These are phyloP conservation scores for Tragelaphus buxtoni DNA, from an alignment of 2,113 vertebrate genomes.

Conservation along the genomic window DNA sequence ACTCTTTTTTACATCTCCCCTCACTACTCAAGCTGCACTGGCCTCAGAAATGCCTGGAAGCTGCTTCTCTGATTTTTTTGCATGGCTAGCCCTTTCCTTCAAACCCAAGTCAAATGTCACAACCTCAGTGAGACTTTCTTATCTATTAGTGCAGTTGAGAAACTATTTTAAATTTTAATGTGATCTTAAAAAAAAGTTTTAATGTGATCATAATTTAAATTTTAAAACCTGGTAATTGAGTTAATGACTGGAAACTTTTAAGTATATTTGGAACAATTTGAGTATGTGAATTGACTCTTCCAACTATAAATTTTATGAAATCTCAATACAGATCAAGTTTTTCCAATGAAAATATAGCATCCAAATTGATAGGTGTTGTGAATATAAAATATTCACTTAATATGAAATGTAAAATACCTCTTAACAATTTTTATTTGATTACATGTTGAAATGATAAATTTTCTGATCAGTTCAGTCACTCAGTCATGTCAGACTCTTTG, in stretches of 20 bases:
- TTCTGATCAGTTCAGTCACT: background rate
- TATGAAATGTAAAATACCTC: slow-evolving; percentile 15
- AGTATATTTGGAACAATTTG: background rate
- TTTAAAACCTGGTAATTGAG: background rate
- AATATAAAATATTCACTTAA: background rate
- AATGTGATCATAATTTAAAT: background rate
- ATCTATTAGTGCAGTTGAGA: background rate
- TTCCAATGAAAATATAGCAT: slow-evolving; percentile 1
- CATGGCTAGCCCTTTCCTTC: background rate
- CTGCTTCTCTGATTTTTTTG: background rate
- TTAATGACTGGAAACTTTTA: background rate
- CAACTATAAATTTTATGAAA: background rate
- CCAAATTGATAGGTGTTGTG: background rate
- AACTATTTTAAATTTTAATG: background rate
- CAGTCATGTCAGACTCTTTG: background rate
- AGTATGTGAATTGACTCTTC: background rate
- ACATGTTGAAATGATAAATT: background rate
- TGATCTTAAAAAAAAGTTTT: background rate
- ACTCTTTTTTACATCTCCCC: background rate
- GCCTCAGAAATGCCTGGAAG: background rate
- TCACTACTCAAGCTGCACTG: background rate
- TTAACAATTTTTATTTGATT: background rate
- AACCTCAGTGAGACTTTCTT: background rate
- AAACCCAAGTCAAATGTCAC: background rate
- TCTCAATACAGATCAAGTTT: background rate